phyloP scores from a whole-genome alignment of 2,113 vertebrate species.

The Chauna torquata region DNA sequence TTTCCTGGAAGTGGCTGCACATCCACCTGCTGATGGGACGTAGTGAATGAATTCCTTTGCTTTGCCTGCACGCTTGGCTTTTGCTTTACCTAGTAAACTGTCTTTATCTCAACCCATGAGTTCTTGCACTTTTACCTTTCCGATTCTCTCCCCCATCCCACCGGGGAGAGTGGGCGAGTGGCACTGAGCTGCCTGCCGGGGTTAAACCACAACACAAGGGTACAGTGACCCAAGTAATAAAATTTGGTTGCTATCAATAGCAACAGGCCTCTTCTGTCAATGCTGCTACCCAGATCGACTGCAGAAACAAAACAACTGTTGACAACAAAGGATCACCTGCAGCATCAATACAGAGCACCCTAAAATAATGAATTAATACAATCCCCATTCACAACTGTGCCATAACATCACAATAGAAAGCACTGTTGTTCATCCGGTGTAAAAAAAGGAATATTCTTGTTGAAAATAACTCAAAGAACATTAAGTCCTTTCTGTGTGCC shows the following conservation, averaged over 20 bases:
- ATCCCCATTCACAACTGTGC: neutral
- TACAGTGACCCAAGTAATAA: no score
- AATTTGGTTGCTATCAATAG: neutral
- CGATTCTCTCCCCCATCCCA: no score
- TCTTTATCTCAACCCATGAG: no score
- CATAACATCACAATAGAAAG: neutral
- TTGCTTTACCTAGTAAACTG: no score
- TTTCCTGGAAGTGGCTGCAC: no score
- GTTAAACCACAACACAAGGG: no score
- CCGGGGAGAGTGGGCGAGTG: no score
- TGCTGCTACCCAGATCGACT: neutral
- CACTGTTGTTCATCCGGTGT: neutral
- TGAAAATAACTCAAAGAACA: neutral
- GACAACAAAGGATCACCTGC: neutral
- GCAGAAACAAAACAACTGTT: neutral
- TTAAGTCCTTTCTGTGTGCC: neutral
- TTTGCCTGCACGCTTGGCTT: no score
- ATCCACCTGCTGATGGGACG: no score
- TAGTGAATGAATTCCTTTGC: no score
- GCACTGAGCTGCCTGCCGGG: no score
- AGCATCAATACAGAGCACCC: neutral
- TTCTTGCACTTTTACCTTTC: no score
- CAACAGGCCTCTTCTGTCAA: neutral
- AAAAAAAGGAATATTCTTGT: neutral
- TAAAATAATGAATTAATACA: neutral